Evolutionary conservation across 2,113 vertebrate genomes (phyloP).

Genomic region (Platanista minor): DNA sequence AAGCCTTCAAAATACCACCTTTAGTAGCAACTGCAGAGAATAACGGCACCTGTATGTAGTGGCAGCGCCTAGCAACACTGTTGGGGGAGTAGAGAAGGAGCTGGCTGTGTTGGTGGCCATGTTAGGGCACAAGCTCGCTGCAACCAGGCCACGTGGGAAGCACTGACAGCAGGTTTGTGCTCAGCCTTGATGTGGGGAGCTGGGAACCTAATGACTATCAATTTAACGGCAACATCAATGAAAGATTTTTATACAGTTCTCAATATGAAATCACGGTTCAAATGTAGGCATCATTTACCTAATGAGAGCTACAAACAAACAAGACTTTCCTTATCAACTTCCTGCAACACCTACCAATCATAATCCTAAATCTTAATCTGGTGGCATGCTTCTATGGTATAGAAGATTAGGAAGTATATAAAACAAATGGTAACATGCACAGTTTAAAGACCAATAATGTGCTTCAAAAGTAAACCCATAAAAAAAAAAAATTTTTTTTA

Average conservation of each 20-base stretch:
- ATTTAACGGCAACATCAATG: neutral
- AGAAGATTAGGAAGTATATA: neutral
- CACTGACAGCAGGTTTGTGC: neutral
- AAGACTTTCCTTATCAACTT: neutral
- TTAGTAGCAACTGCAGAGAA: neutral
- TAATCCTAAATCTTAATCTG: neutral
- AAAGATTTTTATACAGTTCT: neutral
- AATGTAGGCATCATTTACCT: neutral
- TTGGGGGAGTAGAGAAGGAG: rapidly evolving
- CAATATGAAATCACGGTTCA: neutral
- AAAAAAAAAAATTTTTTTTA: no score
- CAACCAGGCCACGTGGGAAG: neutral
- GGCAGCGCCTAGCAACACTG: no score
- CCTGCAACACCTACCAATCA: neutral
- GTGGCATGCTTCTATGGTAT: neutral
- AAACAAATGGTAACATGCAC: neutral
- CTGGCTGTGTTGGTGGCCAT: rapidly evolving
- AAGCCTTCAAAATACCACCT: neutral
- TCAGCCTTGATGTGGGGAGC: neutral
- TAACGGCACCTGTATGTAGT: rapidly evolving
- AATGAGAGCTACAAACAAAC: neutral
- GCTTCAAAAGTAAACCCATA: neutral
- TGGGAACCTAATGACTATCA: neutral
- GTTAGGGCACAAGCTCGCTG: neutral
- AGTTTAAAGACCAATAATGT: neutral